Percentiles rank a stretch among this genome's conserved stretches.
Conservation (phyloP, 1,140 invertebrate genomes). For the Lucilia cuprina region DNA sequence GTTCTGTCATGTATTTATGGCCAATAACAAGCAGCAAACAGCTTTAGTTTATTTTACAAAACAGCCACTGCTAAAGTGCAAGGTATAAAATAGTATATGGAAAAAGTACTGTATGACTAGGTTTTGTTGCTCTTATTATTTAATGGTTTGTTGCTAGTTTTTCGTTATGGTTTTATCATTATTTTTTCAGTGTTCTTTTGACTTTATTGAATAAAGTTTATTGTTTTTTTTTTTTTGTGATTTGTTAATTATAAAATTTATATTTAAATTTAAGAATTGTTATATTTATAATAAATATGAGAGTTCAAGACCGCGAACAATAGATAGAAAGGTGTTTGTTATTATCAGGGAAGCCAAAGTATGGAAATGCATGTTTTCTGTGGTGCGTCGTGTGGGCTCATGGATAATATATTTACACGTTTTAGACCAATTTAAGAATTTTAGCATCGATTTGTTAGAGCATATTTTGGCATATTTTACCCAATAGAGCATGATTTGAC, state of each 20-base stretch:
- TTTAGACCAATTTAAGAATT: too few species aligned
- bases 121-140: conserved; percentile 19
- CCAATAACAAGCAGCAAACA: not conserved
- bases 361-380: too few species aligned
- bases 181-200: too few species aligned
- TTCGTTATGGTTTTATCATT: not conserved
- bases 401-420: too few species aligned
- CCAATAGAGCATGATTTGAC: too few species aligned
- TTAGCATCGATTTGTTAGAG: too few species aligned
- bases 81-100: not conserved
- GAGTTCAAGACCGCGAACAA: not conserved
- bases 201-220: too few species aligned
- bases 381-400: too few species aligned
- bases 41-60: not conserved
- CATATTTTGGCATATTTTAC: too few species aligned
- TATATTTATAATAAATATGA: not conserved
- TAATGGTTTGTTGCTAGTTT: not conserved
- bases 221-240: not conserved
- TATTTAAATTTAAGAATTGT: not conserved
- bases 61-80: not conserved
- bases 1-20: conserved; percentile 30
- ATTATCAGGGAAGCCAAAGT: too few species aligned
- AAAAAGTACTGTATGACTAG: conserved; percentile 18
- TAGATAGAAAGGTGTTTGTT: too few species aligned
- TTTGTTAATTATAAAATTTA: not conserved